These are phyloP conservation scores for Nothocercus julius DNA, from an alignment of 2,113 vertebrate genomes.

Conservation along the genomic window DNA sequence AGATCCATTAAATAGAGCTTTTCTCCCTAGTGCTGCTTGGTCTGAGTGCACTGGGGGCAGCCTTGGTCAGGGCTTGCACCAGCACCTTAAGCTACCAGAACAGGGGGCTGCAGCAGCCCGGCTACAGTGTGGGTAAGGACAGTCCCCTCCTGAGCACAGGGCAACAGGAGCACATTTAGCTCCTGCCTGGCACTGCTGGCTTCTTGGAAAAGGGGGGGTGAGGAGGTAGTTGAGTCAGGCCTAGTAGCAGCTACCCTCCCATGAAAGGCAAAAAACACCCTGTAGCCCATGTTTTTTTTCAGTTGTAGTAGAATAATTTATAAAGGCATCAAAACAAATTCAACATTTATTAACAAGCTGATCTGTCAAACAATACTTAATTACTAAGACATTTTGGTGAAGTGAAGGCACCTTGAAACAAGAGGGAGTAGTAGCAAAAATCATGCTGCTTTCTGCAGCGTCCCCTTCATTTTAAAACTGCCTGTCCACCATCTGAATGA, in stretches of 20 bases:
- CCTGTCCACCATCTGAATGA: background rate
- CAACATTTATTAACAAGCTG: constrained; percentile 39
- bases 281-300: background rate
- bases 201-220: too few species aligned
- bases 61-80: too few species aligned
- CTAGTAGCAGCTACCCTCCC: fast-evolving
- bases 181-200: background rate
- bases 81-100: too few species aligned
- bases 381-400: constrained; percentile 6
- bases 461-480: background rate
- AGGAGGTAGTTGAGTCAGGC: background rate
- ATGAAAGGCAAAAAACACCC: background rate
- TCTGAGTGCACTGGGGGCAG: background rate
- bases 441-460: background rate
- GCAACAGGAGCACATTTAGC: fast-evolving
- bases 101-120: background rate
- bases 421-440: background rate
- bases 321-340: constrained; percentile 54
- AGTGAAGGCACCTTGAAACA: constrained; percentile 62
- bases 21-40: background rate
- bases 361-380: constrained; percentile 20
- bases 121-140: fast-evolving
- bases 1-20: background rate
- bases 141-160: background rate
- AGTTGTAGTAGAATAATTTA: constrained; percentile 66